Evolutionary conservation across 2,113 vertebrate species (phyloP).

Genomic region (Notothenia coriiceps): DNA sequence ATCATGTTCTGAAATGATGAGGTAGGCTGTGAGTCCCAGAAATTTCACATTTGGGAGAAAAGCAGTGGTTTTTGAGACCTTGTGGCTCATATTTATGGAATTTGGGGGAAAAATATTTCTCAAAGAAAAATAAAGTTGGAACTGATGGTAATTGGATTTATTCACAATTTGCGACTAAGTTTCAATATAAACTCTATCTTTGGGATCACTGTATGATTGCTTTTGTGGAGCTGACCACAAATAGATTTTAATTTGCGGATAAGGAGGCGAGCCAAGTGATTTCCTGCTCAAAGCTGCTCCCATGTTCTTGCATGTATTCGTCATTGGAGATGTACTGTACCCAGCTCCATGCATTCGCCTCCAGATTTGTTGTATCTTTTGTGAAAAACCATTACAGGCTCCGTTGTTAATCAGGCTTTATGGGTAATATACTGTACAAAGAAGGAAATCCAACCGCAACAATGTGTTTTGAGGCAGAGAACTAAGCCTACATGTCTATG

Average conservation of each 20-base stretch:
- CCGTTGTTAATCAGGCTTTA: constrained; percentile 9
- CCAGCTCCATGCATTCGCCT: constrained; percentile 2
- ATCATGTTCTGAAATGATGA: constrained; percentile 27
- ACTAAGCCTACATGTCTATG: constrained; percentile 41
- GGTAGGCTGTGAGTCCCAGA: constrained; percentile 54
- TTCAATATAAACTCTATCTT: not conserved
- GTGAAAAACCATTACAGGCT: constrained; percentile 22
- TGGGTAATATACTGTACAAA: constrained; percentile 6
- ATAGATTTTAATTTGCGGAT: constrained; percentile 40
- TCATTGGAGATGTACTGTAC: constrained; percentile 15
- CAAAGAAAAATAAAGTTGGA: not conserved
- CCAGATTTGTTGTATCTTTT: constrained; percentile 28
- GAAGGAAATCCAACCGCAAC: constrained; percentile 33
- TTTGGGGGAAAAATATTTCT: not conserved
- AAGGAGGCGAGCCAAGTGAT: constrained; percentile 41
- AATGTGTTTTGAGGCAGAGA: constrained; percentile 42
- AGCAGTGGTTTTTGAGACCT: constrained; percentile 5
- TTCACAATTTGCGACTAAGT: not conserved
- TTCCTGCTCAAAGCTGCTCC: constrained; percentile 40
- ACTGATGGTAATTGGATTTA: constrained; percentile 21
- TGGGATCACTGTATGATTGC: constrained; percentile 16
- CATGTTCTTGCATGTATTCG: not conserved
- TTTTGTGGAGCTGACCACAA: constrained; percentile 32
- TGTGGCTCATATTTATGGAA: constrained; percentile 39
- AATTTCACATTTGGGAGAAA: constrained; percentile 22